Percentiles rank a stretch among this genome's conserved stretches.
Evolutionary conservation across 2,113 vertebrate species (phyloP).

Genomic region (Turnix velox): DNA sequence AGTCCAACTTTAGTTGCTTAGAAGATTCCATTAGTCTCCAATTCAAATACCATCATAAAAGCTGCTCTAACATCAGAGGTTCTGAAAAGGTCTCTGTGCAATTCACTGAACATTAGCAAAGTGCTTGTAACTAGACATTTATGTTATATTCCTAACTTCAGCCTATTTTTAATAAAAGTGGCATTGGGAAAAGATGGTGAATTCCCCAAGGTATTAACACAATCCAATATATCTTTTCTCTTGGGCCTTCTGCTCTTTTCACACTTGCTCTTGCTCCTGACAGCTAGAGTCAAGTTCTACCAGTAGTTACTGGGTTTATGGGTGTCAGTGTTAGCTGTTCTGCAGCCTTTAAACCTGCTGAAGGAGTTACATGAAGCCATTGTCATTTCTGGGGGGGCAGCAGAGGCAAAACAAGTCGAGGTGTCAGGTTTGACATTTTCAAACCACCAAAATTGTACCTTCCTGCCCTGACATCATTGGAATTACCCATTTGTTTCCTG

Average conservation of each 20-base stretch:
- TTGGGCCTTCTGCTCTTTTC: background rate
- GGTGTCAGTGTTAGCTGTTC: background rate
- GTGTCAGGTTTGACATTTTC: background rate
- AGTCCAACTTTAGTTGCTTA: constrained; percentile 27
- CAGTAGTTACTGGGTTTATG: background rate
- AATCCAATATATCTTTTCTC: background rate
- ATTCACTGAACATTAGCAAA: constrained; percentile 44
- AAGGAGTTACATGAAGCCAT: background rate
- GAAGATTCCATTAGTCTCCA: constrained; percentile 41
- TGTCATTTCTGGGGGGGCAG: background rate
- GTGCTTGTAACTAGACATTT: constrained; percentile 19
- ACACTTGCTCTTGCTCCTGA: background rate
- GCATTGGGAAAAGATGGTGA: background rate
- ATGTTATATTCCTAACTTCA: constrained; percentile 5
- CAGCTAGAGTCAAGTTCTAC: background rate
- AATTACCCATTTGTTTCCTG: constrained; percentile 42
- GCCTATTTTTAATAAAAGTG: constrained; percentile 1
- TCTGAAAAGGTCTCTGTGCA: constrained; percentile 17
- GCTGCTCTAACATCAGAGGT: background rate
- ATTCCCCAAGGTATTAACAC: background rate
- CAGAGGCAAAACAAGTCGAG: background rate
- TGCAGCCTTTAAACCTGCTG: background rate
- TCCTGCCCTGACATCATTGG: constrained; percentile 17
- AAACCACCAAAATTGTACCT: constrained; percentile 2
- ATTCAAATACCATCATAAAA: constrained; percentile 57